Base-by-base conservation (phyloP, 2,797 vertebrate species). In the Amblyraja radiata region DNA sequence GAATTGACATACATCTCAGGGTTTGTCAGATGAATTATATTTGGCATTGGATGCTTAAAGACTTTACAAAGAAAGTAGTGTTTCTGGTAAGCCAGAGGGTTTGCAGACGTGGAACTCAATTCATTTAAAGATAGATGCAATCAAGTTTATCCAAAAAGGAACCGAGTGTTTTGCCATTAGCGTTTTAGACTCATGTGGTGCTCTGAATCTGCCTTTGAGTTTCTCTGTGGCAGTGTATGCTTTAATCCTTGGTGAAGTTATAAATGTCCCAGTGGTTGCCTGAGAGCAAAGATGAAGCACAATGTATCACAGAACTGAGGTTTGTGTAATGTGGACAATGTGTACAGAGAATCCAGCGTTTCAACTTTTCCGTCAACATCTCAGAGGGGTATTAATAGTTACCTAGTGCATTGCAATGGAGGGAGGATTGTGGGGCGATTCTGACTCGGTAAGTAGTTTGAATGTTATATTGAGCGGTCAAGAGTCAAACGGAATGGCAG, bases 91-190 rank as follows among this genome's bases (percentile, higher is more conserved):
- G n/a, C 25, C 14, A 68, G 23, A 28, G 80, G 84, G 63, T 65
- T 46, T 83, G 46, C 54, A 83, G 16, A 58, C 32, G 84, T 18
- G 61, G 28, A 88, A n/a, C 28, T 14, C 88, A 23, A 36, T 11
- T 91, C 90, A 91, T 16, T 91, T 90, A 68, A 68, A 90, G 61
- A 68, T 68, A 68, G 86, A 90, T 90, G 65, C 28, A 71, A 90
- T 90, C 21, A 14, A 36, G 32, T 90, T 7, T 65, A 32, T 18
- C 14, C 61, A 65, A 81, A 46, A 81, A 54, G 16, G 39, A 23
- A 39, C 6, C 6, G 25, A 10, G 25, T 84, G 16, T 61, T 61
- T 71, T 36, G 36, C 5, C 28, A 58, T 16, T 58, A 36, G n/a
- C 28, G n/a, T 90, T 88, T 68, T 36, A 90, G 65, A 36, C 68